These are phyloP conservation scores for Bubo blakistoni DNA, from an alignment of 2,113 vertebrate genomes.

Conservation along the genomic window DNA sequence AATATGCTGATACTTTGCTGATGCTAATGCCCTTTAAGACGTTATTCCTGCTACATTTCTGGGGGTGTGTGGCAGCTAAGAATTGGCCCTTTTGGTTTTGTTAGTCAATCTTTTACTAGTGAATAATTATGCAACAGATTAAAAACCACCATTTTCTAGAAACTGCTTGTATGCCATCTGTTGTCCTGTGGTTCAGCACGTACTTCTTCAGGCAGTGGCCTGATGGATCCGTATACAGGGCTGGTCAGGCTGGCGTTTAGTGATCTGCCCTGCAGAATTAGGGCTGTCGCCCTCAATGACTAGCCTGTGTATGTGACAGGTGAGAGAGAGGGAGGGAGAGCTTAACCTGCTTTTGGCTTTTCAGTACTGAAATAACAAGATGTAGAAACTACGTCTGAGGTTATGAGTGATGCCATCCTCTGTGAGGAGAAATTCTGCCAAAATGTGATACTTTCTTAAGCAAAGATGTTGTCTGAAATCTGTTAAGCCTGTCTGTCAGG, in stretches of 20 bases:
- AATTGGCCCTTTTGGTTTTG: slow-evolving; percentile 6
- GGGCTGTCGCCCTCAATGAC: not conserved
- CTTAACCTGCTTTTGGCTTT: not conserved
- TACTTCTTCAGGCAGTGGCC: not conserved
- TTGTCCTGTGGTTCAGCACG: not conserved
- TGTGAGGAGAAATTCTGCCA: not conserved
- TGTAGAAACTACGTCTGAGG: not conserved
- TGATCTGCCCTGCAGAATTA: not conserved
- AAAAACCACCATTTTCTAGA: not conserved
- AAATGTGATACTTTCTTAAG: not conserved
- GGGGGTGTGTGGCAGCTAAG: not conserved
- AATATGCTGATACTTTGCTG: not conserved
- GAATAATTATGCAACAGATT: slow-evolving; percentile 23
- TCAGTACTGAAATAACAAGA: not conserved
- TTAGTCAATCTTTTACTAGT: not conserved
- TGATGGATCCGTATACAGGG: not conserved
- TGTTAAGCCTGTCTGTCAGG: not conserved
- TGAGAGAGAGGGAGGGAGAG: not conserved
- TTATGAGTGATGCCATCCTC: not conserved
- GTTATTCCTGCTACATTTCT: slow-evolving; percentile 32
- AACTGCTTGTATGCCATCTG: slow-evolving; percentile 23
- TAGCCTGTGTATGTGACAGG: not conserved
- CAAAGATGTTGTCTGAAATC: not conserved
- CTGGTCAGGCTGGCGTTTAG: not conserved
- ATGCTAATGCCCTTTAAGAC: not conserved